Evolutionary conservation across 2,888 invertebrate genomes (phyloP).

Genomic region (Alloplasta piceator): DNA sequence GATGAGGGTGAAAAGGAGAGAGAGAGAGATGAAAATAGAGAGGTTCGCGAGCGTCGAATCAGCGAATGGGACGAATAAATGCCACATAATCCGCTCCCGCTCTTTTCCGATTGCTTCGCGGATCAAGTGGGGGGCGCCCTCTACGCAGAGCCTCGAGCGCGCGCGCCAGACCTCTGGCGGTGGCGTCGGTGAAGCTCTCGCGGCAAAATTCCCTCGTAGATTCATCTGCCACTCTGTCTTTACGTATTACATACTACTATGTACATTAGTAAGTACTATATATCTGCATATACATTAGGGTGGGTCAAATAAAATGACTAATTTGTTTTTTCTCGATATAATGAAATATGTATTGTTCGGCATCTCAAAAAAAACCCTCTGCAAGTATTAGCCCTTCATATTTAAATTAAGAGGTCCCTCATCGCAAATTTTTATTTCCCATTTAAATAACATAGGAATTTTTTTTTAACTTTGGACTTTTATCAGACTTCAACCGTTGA

Average conservation of each 20-base stretch:
- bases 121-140: conserved; percentile 37
- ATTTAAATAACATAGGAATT: too few species aligned
- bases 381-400: too few species aligned
- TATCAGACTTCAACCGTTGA: too few species aligned
- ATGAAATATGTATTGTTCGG: too few species aligned
- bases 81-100: conserved; percentile 75
- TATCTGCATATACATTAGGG: too few species aligned
- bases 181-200: conserved; percentile 42
- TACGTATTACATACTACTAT: not conserved
- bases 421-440: too few species aligned
- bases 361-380: too few species aligned
- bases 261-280: too few species aligned
- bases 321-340: too few species aligned
- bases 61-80: conserved; percentile 74
- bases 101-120: conserved; percentile 73
- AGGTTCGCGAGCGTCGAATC: conserved; percentile 66
- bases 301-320: too few species aligned
- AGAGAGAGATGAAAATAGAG: conserved; percentile 23
- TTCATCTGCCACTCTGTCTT: conserved; percentile 34
- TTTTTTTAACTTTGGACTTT: too few species aligned
- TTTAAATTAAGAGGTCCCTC: too few species aligned
- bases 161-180: conserved; percentile 38
- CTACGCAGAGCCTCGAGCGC: conserved; percentile 13
- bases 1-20: not conserved
- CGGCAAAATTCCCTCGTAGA: conserved; percentile 18